These are phyloP conservation scores for Allenopithecus nigroviridis DNA, from an alignment of 2,797 vertebrate genomes.

Conservation along the genomic window DNA sequence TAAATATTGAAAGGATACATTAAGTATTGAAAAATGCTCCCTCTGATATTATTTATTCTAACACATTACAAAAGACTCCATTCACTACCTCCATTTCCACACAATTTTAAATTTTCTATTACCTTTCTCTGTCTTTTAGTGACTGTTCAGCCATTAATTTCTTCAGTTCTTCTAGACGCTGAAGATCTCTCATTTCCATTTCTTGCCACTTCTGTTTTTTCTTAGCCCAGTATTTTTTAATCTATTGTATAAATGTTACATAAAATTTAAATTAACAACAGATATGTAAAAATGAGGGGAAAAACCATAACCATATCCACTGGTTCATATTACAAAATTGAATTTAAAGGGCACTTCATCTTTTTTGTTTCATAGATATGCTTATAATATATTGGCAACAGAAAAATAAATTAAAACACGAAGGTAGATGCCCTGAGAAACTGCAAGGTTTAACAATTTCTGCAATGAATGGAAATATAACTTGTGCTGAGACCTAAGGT, in stretches of 20 bases:
- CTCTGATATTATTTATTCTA: constrained; percentile 10
- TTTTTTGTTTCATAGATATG: constrained; percentile 34
- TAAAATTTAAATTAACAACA: constrained; percentile 62
- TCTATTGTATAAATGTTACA: constrained; percentile 83
- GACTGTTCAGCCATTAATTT: constrained; percentile 91
- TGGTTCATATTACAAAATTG: not conserved
- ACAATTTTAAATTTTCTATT: constrained; percentile 58
- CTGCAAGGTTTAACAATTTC: constrained; percentile 14
- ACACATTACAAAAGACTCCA: not conserved
- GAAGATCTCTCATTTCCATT: constrained; percentile 87
- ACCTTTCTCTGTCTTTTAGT: constrained; percentile 92
- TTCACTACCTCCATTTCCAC: not conserved
- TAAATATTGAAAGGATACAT: constrained; percentile 23
- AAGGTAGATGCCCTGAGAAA: constrained; percentile 9
- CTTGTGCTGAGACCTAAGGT: constrained; percentile 29
- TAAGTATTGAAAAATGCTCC: constrained; percentile 1
- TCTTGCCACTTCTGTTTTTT: constrained; percentile 88
- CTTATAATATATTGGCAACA: constrained; percentile 11
- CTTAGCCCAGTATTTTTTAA: constrained; percentile 90
- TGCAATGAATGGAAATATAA: constrained; percentile 46
- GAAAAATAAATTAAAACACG: constrained; percentile 57
- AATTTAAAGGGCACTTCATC: constrained; percentile 53
- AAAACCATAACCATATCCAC: not conserved
- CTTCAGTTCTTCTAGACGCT: constrained; percentile 88
- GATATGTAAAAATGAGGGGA: constrained; percentile 14